These are phyloP conservation scores for Eupithecia inturbata DNA, from an alignment of 2,888 invertebrate species.

Conservation along the genomic window DNA sequence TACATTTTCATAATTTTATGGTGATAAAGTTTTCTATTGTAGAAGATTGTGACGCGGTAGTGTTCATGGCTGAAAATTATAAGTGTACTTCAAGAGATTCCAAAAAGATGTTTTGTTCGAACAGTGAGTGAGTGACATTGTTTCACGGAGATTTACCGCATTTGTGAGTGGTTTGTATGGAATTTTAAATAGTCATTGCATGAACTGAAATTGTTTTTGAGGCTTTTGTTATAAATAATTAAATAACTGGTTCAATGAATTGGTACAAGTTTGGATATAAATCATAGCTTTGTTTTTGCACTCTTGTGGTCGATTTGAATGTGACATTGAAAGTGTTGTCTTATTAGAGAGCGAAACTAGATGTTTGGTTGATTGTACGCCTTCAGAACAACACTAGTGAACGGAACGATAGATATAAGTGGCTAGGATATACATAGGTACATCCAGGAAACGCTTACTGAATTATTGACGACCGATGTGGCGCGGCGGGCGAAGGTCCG, in stretches of 20 bases:
- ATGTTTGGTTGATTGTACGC: neutral
- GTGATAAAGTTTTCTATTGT: neutral
- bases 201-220: neutral
- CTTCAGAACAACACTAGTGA: too few species aligned
- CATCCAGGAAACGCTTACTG: neutral
- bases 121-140: conserved; percentile 1
- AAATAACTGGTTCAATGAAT: neutral
- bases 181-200: neutral
- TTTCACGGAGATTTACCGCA: neutral
- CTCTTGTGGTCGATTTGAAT: neutral
- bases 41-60: neutral
- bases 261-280: neutral
- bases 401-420: neutral
- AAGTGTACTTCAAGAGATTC: conserved; percentile 14
- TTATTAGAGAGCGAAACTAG: neutral
- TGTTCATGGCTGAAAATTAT: conserved; percentile 4
- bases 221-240: neutral
- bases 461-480: too few species aligned
- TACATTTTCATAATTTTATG: neutral
- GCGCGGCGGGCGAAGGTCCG: too few species aligned
- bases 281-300: neutral
- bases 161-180: conserved; percentile 21
- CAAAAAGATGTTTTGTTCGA: conserved; percentile 6
- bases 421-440: neutral
- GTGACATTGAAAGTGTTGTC: neutral